Percentiles rank a stretch among this genome's conserved stretches.
Conservation (phyloP, 2,888 invertebrate species). For the Myathropa florea region DNA sequence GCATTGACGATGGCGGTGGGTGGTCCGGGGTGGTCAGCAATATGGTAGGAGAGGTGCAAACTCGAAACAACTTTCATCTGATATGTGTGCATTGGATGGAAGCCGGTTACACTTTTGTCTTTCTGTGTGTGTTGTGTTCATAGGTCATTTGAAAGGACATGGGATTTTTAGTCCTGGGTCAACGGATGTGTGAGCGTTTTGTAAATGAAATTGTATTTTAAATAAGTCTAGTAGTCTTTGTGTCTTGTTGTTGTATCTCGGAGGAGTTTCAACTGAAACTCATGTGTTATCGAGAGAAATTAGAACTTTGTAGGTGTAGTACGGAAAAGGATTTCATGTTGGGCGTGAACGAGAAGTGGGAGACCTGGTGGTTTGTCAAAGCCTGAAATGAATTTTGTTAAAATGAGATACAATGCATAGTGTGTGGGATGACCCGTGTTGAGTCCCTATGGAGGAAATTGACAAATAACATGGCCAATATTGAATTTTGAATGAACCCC, state of each 20-base stretch:
- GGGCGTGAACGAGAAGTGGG: slow-evolving; percentile 2
- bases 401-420: slow-evolving; percentile 7
- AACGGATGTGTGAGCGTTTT: slow-evolving; percentile 48
- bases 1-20: slow-evolving; percentile 22
- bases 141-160: slow-evolving; percentile 51
- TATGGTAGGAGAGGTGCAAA: not conserved
- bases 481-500: not conserved
- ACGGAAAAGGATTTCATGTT: slow-evolving; percentile 3
- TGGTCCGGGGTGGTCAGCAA: not conserved
- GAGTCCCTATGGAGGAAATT: not conserved
- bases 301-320: slow-evolving; percentile 5
- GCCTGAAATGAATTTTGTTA: slow-evolving; percentile 1
- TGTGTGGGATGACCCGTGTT: not conserved
- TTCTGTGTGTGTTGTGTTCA: slow-evolving; percentile 30
- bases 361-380: slow-evolving; percentile 14
- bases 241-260: slow-evolving; percentile 10
- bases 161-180: slow-evolving; percentile 31
- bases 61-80: slow-evolving; percentile 35
- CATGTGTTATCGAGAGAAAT: slow-evolving; percentile 34
- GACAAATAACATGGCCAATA: not conserved
- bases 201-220: slow-evolving; percentile 58
- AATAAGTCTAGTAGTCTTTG: slow-evolving; percentile 48
- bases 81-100: slow-evolving; percentile 25
- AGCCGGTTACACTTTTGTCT: slow-evolving; percentile 31
- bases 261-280: slow-evolving; percentile 31